Evolutionary conservation across 2,888 invertebrate genomes (phyloP), one percentile per base, ranked within the genome.

Genomic region (Hecatera dysodea): DNA sequence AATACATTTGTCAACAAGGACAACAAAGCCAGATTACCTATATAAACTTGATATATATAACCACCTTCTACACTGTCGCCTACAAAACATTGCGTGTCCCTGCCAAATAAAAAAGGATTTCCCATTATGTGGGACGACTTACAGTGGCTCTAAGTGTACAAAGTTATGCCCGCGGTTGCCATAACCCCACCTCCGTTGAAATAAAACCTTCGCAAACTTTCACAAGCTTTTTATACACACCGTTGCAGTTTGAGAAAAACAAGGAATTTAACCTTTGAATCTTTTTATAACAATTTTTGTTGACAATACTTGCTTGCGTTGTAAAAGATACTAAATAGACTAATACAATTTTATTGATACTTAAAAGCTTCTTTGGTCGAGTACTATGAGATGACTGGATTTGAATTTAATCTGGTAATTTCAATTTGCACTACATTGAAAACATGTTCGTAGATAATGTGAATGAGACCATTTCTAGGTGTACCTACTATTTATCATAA

Each of bases 61-160:
- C 66, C 56, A 80, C 67, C 69, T 78, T 66, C 67, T 66, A 80
- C 78, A 72, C 71, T 83, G 81, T 81, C 74, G 70, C 67, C 75
- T 80, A 85, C 87, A 89, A 89, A 90, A 88, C 87, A 87, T 85
- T 83, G 86, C 87, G 85, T 88, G 88, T 86, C 84, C 82, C 80
- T 85, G 86, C 80, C 84, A 87, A 90, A 91, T 90, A 91, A 90
- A 90, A 88, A 91, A 89, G 88, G 85, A 86, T 91, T 92, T 92
- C 86, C 89, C 90, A 91, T 93, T 92, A 91, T 88, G 88, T 87
- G 86, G 88, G 90, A 88, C 89, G 90, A 91, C 90, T 92, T 91
- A 90, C 88, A 88, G 87, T 85, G 83, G 85, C 89, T 88, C 88
- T 91, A 88, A 90, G 89, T 90, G 90, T 89, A 91, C 90, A 90